A percentile compares a stretch with the other conserved stretches of the same genome.
Conservation (phyloP, 2,888 invertebrate genomes). For the Dasysyrphus tricinctus region DNA sequence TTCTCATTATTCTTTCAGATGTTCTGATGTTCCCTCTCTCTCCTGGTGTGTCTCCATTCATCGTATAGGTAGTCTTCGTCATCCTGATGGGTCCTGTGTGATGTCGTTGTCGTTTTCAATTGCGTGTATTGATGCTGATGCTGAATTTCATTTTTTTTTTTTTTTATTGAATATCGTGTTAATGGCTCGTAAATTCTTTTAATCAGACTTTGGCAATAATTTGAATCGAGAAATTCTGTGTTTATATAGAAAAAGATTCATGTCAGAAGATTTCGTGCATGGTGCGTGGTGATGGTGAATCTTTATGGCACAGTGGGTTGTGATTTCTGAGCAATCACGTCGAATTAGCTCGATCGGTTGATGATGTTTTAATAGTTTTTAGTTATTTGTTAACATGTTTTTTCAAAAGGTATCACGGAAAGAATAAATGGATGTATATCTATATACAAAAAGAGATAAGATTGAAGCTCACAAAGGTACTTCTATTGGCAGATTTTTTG, state of each 20-base stretch:
- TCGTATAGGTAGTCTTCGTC: too few relatives aligned
- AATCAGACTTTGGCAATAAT: slow-evolving; percentile 57
- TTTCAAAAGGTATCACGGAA: background rate
- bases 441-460: background rate
- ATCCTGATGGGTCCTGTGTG: background rate
- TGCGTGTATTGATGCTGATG: slow-evolving; percentile 61
- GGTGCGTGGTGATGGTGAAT: slow-evolving; percentile 38
- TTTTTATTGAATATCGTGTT: slow-evolving; percentile 63
- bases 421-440: background rate
- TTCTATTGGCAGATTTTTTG: too few relatives aligned
- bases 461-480: too few relatives aligned
- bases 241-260: slow-evolving; percentile 7
- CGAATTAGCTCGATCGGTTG: slow-evolving; percentile 68
- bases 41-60: background rate
- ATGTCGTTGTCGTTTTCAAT: slow-evolving; percentile 37
- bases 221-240: slow-evolving; percentile 38
- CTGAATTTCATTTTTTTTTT: slow-evolving; percentile 21
- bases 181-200: slow-evolving; percentile 72
- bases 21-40: background rate
- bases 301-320: slow-evolving; percentile 64
- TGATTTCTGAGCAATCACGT: slow-evolving; percentile 67
- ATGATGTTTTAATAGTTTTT: slow-evolving; percentile 72
- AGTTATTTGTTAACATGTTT: slow-evolving; percentile 52
- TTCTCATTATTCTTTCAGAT: slow-evolving; percentile 7
- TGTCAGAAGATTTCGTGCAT: slow-evolving; percentile 48